phyloP scores from a whole-genome alignment of 2,797 vertebrate species.

The Schizopygopsis malacanthus region DNA sequence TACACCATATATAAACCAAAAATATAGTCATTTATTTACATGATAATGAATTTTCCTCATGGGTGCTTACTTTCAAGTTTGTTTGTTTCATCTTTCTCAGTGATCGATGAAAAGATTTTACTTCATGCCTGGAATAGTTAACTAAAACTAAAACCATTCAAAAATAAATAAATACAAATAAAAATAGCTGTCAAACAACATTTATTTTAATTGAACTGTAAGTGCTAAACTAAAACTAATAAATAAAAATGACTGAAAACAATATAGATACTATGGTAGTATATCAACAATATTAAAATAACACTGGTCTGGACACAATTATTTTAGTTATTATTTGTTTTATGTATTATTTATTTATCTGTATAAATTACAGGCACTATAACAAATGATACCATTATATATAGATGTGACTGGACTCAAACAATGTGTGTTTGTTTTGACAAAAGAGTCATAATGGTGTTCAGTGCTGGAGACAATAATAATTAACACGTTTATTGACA shows the following conservation, averaged over 20 bases:
- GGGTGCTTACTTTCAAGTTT: background rate
- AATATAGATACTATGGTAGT: too few species aligned
- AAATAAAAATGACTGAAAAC: too few species aligned
- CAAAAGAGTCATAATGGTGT: background rate
- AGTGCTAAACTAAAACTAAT: too few species aligned
- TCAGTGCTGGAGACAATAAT: background rate
- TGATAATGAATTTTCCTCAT: too few species aligned
- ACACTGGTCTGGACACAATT: background rate
- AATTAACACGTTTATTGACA: slow-evolving; percentile 13
- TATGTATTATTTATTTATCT: background rate
- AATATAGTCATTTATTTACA: too few species aligned
- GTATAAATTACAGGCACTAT: too few species aligned
- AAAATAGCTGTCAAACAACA: too few species aligned
- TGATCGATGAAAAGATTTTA: background rate
- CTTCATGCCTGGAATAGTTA: too few species aligned
- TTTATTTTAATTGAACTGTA: too few species aligned
- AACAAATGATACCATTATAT: background rate
- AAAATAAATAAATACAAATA: too few species aligned
- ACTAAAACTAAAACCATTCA: too few species aligned
- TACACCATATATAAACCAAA: background rate
- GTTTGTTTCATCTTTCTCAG: background rate
- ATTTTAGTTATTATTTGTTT: background rate
- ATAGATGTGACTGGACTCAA: background rate
- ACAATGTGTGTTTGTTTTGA: slow-evolving; percentile 11
- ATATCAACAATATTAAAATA: too few species aligned